Base-by-base conservation (phyloP, 2,113 vertebrate genomes). In the Lepus europaeus region DNA sequence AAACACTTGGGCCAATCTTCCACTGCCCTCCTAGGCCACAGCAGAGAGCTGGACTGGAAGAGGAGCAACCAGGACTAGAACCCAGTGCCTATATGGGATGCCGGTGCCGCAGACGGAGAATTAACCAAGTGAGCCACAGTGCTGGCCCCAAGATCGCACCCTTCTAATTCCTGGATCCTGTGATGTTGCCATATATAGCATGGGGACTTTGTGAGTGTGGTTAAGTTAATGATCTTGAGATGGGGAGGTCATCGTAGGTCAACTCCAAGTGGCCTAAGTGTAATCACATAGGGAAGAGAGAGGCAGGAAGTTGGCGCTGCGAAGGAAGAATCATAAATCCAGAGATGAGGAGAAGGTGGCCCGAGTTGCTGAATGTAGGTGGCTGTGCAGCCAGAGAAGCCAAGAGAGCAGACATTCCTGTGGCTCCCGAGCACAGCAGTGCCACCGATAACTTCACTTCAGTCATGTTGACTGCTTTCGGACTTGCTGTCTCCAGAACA, bases 291-390 rank as follows among this genome's bases (percentile, higher is more conserved):
- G 2, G 12, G 53, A n/a, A 59, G 13, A 27, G 4, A 33, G 3
- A 51, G 12, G 36, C 17, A 73, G 36, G 64, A n/a, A 10, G 59
- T 10, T 70, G 19, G 5, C 33, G 10, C 66, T 27, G 12, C 11
- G 17, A 66, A 11, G 5, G 36, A 49, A 53, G 11, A 59, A 6
- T 19, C 23, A 2, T 61, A 27, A 53, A 23, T 23, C 10, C 14
- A 7, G 27, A 70, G 22, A 45, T 1, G 3, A 20, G 25, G 3
- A 20, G 25, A 22, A 51, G 17, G 0, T 2, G 9, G 27, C 5
- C 25, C 9, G 10, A 31, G 14, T 13, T 16, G 17, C 4, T 5
- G 17, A n/a, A 73, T 11, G 20, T 14, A 45, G 25, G 36, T 33
- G 12, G 16, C 5, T 3, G 90, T 29, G 78, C 80, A 70, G 12